Conservation (phyloP, 2,888 invertebrate genomes). For the Pelosia muscerda region DNA sequence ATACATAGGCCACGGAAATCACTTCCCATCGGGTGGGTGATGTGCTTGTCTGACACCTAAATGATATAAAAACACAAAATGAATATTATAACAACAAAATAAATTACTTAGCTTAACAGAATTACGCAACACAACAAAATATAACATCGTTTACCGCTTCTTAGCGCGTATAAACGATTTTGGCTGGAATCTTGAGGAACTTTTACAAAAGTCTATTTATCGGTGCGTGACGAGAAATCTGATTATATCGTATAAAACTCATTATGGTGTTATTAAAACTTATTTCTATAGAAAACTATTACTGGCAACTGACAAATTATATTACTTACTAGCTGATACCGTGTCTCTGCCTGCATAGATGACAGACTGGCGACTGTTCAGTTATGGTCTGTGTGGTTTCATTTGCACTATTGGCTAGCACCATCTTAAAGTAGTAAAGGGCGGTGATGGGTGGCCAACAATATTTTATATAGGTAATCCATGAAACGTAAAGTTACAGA, state of each 20-base stretch:
- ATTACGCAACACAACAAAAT: constrained; percentile 23
- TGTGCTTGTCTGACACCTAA: no score
- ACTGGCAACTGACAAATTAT: background rate
- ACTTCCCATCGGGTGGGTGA: no score
- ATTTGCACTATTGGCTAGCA: no score
- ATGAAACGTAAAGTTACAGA: no score
- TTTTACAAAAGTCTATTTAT: constrained; percentile 32
- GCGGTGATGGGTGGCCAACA: no score
- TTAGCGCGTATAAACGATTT: constrained; percentile 43
- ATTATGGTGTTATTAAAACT: constrained; percentile 38
- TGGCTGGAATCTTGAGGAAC: constrained; percentile 35
- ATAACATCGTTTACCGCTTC: constrained; percentile 33
- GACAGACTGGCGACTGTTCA: no score
- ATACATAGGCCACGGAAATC: no score
- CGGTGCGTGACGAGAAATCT: constrained; percentile 35
- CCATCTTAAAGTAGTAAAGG: no score
- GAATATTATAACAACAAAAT: background rate
- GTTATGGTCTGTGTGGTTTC: no score
- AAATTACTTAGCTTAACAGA: constrained; percentile 17
- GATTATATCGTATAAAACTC: constrained; percentile 35
- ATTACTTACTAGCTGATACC: background rate
- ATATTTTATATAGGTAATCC: no score
- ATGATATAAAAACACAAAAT: no score
- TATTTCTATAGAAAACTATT: constrained; percentile 16
- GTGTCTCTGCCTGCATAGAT: no score